A percentile compares a stretch with the other conserved stretches of the same genome.
phyloP scores from a whole-genome alignment of 2,888 invertebrate genomes.

The Dichetophora obliterata region DNA sequence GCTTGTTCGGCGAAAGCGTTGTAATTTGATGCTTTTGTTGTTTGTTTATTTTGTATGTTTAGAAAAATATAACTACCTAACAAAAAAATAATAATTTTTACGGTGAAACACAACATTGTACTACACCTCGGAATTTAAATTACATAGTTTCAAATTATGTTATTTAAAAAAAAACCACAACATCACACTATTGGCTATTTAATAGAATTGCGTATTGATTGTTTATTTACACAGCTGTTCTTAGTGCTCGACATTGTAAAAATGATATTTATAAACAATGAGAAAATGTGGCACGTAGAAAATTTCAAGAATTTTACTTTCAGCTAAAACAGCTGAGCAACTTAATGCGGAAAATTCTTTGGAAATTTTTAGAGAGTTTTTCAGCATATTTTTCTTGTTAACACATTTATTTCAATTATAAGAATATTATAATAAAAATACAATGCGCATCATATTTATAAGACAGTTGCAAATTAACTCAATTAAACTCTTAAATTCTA shows the following conservation, averaged over 20 bases:
- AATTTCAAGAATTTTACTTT: too few relatives aligned
- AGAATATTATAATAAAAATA: too few relatives aligned
- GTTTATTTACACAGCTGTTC: background rate
- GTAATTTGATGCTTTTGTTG: background rate
- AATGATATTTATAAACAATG: background rate
- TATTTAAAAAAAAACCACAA: background rate
- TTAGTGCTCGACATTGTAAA: background rate
- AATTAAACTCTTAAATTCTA: too few relatives aligned
- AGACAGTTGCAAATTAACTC: too few relatives aligned
- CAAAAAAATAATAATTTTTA: conserved; percentile 5
- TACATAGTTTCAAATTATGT: background rate
- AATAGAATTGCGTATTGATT: background rate
- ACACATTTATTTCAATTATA: too few relatives aligned
- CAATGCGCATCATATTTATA: too few relatives aligned
- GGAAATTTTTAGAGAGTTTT: too few relatives aligned
- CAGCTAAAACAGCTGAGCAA: too few relatives aligned
- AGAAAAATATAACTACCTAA: background rate
- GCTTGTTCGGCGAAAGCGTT: background rate
- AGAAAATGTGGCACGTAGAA: too few relatives aligned
- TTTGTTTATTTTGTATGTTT: background rate
- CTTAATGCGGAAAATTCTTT: too few relatives aligned
- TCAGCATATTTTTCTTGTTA: too few relatives aligned
- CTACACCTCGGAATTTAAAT: too few relatives aligned
- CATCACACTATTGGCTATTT: background rate
- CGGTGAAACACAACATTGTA: background rate